These are phyloP conservation scores for Chelonus insularis DNA, from an alignment of 1,140 invertebrate genomes.

Conservation along the genomic window DNA sequence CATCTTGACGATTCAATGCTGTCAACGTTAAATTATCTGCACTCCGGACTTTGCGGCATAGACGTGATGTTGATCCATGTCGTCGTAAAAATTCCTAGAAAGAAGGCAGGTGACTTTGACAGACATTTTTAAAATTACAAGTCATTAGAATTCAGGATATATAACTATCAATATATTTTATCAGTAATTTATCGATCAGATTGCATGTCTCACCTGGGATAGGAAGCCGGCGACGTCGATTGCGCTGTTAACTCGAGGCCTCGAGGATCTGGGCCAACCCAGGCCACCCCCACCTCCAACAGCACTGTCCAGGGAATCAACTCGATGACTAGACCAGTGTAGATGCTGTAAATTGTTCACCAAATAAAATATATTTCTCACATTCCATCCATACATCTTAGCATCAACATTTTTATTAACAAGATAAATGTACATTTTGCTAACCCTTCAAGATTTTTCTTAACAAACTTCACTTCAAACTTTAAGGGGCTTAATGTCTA, in stretches of 20 bases:
- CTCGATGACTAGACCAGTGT: conserved; percentile 68
- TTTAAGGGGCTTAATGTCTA: too few relatives aligned
- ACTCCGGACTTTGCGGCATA: conserved; percentile 77
- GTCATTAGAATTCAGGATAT: neutral
- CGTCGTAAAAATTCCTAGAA: conserved; percentile 68
- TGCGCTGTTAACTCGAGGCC: conserved; percentile 76
- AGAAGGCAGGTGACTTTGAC: too few relatives aligned
- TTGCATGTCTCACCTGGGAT: conserved; percentile 66
- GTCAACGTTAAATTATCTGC: conserved; percentile 64
- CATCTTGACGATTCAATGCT: conserved; percentile 46
- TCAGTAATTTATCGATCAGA: conserved; percentile 4
- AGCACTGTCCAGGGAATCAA: conserved; percentile 65
- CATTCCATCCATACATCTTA: neutral
- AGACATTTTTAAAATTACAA: too few relatives aligned
- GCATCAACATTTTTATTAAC: neutral
- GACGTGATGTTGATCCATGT: conserved; percentile 75
- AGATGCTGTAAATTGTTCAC: conserved; percentile 65
- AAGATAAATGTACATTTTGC: neutral
- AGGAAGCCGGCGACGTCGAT: conserved; percentile 74
- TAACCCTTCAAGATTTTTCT: neutral
- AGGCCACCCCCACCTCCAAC: conserved; percentile 58
- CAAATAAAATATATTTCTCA: neutral
- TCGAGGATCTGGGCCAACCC: conserved; percentile 62
- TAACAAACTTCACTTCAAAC: too few relatives aligned
- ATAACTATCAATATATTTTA: too few relatives aligned